Evolutionary conservation across 1,140 invertebrate genomes (phyloP), one percentile per base, ranked within the genome.

Genomic region (Propsilocerus akamusi): DNA sequence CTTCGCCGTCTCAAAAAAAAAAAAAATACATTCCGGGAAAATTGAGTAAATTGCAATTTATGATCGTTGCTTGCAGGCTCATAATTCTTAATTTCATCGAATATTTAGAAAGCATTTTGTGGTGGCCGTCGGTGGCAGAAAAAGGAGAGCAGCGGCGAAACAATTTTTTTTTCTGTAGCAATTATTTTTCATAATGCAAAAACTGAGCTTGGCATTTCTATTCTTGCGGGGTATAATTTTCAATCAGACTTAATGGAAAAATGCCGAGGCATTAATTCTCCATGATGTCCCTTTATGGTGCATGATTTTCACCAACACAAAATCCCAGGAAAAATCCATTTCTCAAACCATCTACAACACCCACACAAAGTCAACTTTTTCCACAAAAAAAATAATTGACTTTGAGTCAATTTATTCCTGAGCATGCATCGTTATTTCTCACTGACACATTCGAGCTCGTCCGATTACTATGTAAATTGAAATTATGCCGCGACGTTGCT

Each of bases 161-260:
- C 14, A n/a, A 41, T 14, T 30, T 30, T 30, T 30, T 12, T 30
- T n/a, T 12, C 28, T 12, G 14, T n/a, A 41, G 34, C 34, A 41
- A 41, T 41, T 41, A 41, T 41, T 41, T 41, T 41, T 41, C 34
- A 41, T 41, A 41, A 41, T n/a, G n/a, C n/a, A n/a, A 41, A 41
- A 41, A 41, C 22, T 41, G 34, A n/a, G n/a, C n/a, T 41, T 41
- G 34, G 34, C 34, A 41, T 41, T 41, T 41, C 22, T 20, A 12
- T 20, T 41, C 34, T 37, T 17, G 17, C 34, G 22, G 34, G 34
- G 34, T 41, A 41, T 41, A 41, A 41, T 41, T 41, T 41, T 41
- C 34, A 41, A 41, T 41, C 34, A 41, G 34, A 20, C 34, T 41
- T 41, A 41, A 41, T 41, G 34, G 34, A 41, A 20, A 41, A 41